phyloP scores from a whole-genome alignment of 2,888 invertebrate genomes.

The Idaea dimidiata region DNA sequence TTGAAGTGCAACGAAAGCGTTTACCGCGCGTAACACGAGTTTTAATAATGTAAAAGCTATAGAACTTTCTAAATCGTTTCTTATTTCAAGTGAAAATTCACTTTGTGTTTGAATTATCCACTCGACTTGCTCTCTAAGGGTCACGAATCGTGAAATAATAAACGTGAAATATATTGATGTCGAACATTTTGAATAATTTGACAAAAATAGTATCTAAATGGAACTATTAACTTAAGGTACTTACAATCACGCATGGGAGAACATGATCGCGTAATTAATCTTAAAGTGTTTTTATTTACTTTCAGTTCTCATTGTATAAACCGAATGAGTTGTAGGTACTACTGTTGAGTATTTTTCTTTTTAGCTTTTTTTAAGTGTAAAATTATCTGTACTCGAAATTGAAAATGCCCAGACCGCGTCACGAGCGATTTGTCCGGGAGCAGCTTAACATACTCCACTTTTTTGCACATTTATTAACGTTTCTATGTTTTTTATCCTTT shows the following conservation, averaged over 20 bases:
- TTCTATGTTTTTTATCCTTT: too few species aligned
- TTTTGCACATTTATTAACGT: too few species aligned
- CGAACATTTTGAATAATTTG: constrained; percentile 5
- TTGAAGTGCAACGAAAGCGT: constrained; percentile 62
- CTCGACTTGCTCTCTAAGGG: constrained; percentile 36
- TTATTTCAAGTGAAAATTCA: constrained; percentile 45
- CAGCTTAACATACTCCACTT: too few species aligned
- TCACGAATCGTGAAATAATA: constrained; percentile 28
- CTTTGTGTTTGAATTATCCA: constrained; percentile 40
- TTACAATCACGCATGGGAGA: background rate
- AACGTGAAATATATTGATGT: constrained; percentile 3
- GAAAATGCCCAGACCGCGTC: too few species aligned
- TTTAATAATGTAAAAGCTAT: constrained; percentile 53
- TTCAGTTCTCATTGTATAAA: background rate
- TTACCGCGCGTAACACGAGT: constrained; percentile 57
- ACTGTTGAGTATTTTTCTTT: background rate
- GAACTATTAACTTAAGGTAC: background rate
- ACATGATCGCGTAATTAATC: background rate
- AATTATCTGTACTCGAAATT: too few species aligned
- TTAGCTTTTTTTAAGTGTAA: too few species aligned
- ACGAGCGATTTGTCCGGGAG: too few species aligned
- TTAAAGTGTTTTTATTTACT: background rate
- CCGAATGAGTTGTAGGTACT: background rate
- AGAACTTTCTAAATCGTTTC: constrained; percentile 63
- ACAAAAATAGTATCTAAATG: background rate